Conservation (phyloP, 2,797 vertebrate species). For the Syngnathus rostellatus region DNA sequence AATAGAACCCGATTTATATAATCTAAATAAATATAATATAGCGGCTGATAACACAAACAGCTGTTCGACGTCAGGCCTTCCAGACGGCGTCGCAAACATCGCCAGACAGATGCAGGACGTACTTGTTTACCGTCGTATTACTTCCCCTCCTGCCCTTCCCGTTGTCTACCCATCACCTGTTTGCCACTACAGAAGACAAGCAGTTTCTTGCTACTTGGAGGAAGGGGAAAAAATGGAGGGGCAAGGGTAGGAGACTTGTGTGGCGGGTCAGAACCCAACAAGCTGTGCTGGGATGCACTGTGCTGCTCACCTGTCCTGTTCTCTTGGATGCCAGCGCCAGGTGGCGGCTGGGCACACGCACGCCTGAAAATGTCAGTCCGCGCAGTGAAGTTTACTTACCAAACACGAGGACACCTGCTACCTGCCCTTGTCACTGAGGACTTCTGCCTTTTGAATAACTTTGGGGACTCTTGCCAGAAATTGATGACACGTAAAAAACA, state of each 20-base stretch:
- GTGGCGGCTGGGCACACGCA: slow-evolving; percentile 49
- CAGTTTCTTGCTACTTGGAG: slow-evolving; percentile 31
- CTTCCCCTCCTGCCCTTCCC: slow-evolving; percentile 12
- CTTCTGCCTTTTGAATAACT: slow-evolving; percentile 48
- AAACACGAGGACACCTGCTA: slow-evolving; percentile 36
- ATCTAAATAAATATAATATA: background rate
- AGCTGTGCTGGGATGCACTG: slow-evolving; percentile 59
- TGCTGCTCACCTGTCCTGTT: slow-evolving; percentile 25
- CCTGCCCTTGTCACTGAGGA: slow-evolving; percentile 29
- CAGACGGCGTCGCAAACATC: slow-evolving; percentile 45
- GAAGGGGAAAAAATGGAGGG: slow-evolving; percentile 13
- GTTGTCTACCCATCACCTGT: slow-evolving; percentile 13
- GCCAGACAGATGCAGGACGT: slow-evolving; percentile 62
- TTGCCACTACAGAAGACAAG: slow-evolving; percentile 36
- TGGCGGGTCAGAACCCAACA: slow-evolving; percentile 68
- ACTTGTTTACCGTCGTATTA: slow-evolving; percentile 60
- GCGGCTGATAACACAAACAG: slow-evolving; percentile 28
- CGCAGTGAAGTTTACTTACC: slow-evolving; percentile 45
- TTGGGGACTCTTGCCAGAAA: background rate
- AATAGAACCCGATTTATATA: background rate
- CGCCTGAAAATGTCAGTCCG: slow-evolving; percentile 7
- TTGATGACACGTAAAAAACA: background rate
- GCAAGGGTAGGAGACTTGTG: slow-evolving; percentile 29
- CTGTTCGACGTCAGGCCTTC: slow-evolving; percentile 29
- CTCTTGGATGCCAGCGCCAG: slow-evolving; percentile 46